Evolutionary conservation across 2,113 vertebrate genomes (phyloP).

Genomic region (Gymnocephalus cernua): DNA sequence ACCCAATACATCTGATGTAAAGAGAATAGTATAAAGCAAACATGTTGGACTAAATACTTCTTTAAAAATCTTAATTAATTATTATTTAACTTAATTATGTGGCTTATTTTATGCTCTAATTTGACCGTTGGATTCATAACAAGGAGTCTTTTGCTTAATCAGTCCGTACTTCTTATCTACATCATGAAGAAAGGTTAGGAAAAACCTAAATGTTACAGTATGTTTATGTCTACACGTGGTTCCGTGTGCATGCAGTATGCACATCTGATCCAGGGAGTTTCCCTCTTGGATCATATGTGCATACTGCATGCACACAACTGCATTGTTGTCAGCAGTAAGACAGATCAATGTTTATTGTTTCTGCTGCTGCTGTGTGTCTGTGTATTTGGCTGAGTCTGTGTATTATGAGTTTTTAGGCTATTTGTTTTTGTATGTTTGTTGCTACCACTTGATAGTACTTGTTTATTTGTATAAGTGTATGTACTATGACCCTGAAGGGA

Average conservation of each 20-base stretch:
- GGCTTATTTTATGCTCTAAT: not conserved
- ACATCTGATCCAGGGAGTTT: conserved; percentile 31
- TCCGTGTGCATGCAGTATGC: not conserved
- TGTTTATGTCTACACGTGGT: conserved; percentile 14
- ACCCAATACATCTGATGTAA: not conserved
- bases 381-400: conserved; percentile 23
- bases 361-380: conserved; percentile 24
- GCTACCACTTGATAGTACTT: conserved; percentile 8
- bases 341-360: conserved; percentile 53
- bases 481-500: not conserved
- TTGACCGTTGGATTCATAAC: not conserved
- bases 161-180: not conserved
- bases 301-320: too few species aligned
- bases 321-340: conserved; percentile 51
- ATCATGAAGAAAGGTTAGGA: not conserved
- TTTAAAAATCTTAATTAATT: not conserved
- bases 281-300: too few species aligned
- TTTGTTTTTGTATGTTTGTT: conserved; percentile 32
- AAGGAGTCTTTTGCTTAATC: conserved; percentile 7
- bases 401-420: conserved; percentile 4
- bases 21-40: not conserved
- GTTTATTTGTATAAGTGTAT: not conserved
- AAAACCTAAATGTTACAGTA: not conserved
- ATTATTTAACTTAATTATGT: not conserved
- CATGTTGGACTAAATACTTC: not conserved